phyloP scores from a whole-genome alignment of 2,797 vertebrate genomes.

The Morus bassanus region DNA sequence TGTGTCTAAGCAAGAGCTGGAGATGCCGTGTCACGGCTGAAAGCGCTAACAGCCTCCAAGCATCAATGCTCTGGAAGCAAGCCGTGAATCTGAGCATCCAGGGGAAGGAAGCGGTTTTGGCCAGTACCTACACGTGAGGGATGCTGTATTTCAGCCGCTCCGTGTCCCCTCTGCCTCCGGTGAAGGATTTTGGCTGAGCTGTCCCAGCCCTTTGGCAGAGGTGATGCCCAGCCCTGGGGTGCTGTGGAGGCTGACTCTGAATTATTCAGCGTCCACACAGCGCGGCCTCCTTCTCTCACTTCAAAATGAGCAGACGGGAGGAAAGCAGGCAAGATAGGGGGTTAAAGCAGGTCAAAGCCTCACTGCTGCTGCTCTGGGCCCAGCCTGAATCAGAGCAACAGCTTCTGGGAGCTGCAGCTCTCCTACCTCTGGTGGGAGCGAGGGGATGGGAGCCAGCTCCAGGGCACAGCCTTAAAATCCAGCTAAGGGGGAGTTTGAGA shows the following conservation, averaged over 20 bases:
- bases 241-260: slow-evolving; percentile 37
- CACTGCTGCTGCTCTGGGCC: background rate
- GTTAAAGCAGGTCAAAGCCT: slow-evolving; percentile 53
- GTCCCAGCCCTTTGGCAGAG: slow-evolving; percentile 50
- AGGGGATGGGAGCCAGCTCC: background rate
- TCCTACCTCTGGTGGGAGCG: fast-evolving
- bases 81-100: background rate
- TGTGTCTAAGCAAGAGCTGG: background rate
- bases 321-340: background rate
- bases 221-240: background rate
- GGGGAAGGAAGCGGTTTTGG: background rate
- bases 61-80: background rate
- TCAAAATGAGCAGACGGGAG: background rate
- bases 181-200: background rate
- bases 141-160: background rate
- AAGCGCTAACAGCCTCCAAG: background rate
- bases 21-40: background rate
- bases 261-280: slow-evolving; percentile 80
- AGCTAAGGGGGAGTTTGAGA: background rate
- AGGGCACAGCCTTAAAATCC: background rate
- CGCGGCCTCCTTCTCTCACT: slow-evolving; percentile 65
- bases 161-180: background rate
- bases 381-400: background rate
- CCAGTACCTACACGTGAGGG: background rate
- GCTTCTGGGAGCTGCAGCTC: background rate